Conservation (phyloP, 2,797 vertebrate genomes). For the Crocidura indochinensis region DNA sequence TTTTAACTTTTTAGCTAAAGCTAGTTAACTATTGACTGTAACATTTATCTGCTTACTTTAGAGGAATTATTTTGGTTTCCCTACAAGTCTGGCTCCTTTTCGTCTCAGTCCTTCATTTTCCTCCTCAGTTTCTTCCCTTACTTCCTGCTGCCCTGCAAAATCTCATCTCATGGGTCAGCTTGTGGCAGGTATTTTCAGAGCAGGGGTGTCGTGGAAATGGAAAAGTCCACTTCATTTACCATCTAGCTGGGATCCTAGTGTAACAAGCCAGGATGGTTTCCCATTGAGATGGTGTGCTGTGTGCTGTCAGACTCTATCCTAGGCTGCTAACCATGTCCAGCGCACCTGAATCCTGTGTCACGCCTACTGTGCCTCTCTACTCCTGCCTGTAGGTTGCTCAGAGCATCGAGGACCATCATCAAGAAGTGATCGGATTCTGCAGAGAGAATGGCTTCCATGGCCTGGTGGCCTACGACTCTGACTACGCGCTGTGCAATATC, state of each 20-base stretch:
- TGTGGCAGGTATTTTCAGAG: too few species aligned
- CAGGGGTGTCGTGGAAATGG: too few species aligned
- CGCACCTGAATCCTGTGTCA: too few species aligned
- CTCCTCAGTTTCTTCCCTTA: not conserved
- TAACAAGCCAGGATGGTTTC: not conserved
- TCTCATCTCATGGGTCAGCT: too few species aligned
- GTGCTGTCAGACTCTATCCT: too few species aligned
- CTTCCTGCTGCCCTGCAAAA: not conserved
- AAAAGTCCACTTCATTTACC: too few species aligned
- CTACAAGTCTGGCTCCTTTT: not conserved
- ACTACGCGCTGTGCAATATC: constrained; percentile 98
- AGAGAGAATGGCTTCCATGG: constrained; percentile 97
- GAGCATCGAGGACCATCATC: constrained; percentile 98
- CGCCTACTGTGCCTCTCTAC: too few species aligned
- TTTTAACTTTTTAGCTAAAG: not conserved
- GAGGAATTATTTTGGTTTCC: constrained; percentile 38
- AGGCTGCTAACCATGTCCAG: too few species aligned
- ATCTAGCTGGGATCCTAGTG: not conserved
- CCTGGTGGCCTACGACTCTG: constrained; percentile 97
- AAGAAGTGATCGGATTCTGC: constrained; percentile 97
- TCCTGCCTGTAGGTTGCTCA: constrained; percentile 93
- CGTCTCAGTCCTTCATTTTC: constrained; percentile 13
- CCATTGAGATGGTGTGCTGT: not conserved
- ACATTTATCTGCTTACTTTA: constrained; percentile 13
- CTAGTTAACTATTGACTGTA: constrained; percentile 16